These are phyloP conservation scores for Brachypterus glaber DNA, from an alignment of 2,888 invertebrate genomes.

Conservation along the genomic window DNA sequence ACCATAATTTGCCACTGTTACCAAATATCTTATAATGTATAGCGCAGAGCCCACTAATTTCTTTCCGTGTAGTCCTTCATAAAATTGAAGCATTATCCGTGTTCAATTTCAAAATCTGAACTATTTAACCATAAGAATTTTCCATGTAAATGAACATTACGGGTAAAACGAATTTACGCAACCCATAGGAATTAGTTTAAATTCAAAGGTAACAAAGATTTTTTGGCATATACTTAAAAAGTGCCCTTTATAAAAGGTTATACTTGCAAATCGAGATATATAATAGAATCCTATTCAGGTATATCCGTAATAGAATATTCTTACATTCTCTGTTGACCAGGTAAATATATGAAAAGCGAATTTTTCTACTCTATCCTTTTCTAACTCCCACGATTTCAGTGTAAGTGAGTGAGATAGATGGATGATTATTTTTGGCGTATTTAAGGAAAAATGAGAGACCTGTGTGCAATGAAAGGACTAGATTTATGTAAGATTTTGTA, in stretches of 20 bases:
- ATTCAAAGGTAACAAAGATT: not conserved
- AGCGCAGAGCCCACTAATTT: too few relatives aligned
- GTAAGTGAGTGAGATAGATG: too few relatives aligned
- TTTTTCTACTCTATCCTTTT: slow-evolving; percentile 8
- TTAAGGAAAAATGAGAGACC: not conserved
- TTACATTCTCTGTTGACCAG: slow-evolving; percentile 19
- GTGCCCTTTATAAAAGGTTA: slow-evolving; percentile 21
- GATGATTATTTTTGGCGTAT: not conserved
- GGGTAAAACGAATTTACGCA: slow-evolving; percentile 3
- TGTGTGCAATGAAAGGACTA: slow-evolving; percentile 14
- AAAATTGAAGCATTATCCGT: too few relatives aligned
- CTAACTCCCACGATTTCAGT: too few relatives aligned
- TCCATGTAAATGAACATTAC: not conserved
- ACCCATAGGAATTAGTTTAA: slow-evolving; percentile 1
- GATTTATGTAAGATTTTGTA: slow-evolving; percentile 26
- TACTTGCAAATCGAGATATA: slow-evolving; percentile 21
- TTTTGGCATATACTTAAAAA: slow-evolving; percentile 2
- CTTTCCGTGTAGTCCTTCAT: too few relatives aligned
- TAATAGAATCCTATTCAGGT: slow-evolving; percentile 4
- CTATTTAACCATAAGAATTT: too few relatives aligned
- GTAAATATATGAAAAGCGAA: slow-evolving; percentile 21
- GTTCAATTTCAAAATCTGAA: too few relatives aligned
- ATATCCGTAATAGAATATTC: slow-evolving; percentile 21
- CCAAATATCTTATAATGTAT: too few relatives aligned
- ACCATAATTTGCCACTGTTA: too few relatives aligned